Conservation (phyloP, 2,888 invertebrate genomes). For the Gymnocheta viridis region DNA sequence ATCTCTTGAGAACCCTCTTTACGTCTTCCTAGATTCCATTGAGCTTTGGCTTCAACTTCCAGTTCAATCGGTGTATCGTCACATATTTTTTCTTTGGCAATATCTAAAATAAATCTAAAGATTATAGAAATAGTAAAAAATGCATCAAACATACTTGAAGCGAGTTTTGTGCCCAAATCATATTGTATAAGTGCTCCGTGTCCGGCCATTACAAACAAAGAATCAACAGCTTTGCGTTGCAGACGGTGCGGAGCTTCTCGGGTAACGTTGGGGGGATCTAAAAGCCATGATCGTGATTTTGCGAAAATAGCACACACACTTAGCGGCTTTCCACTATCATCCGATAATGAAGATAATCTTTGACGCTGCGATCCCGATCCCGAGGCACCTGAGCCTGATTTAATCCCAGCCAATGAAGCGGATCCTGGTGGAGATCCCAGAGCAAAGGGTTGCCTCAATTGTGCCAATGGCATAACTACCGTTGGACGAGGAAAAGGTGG, state of each 20-base stretch:
- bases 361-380: slow-evolving; percentile 84
- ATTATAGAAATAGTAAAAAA: background rate
- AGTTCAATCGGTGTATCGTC: slow-evolving; percentile 94
- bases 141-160: slow-evolving; percentile 78
- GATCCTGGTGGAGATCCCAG: slow-evolving; percentile 79
- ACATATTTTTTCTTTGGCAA: slow-evolving; percentile 92
- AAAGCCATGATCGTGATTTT: slow-evolving; percentile 88
- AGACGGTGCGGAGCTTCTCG: slow-evolving; percentile 81
- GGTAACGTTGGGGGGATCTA: slow-evolving; percentile 82
- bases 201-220: slow-evolving; percentile 94
- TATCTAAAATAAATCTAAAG: slow-evolving; percentile 81
- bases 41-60: slow-evolving; percentile 92
- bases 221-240: slow-evolving; percentile 87
- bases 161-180: slow-evolving; percentile 90
- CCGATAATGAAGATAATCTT: slow-evolving; percentile 87
- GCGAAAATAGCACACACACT: slow-evolving; percentile 91
- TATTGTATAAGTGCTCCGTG: slow-evolving; percentile 94
- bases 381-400: slow-evolving; percentile 59
- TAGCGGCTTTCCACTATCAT: slow-evolving; percentile 86
- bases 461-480: slow-evolving; percentile 90
- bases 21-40: slow-evolving; percentile 91
- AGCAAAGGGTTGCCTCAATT: slow-evolving; percentile 88
- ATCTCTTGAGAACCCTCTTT: slow-evolving; percentile 84
- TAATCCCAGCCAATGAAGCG: slow-evolving; percentile 70
- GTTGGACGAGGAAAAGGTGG: slow-evolving; percentile 95